A percentile compares a stretch with the other conserved stretches of the same genome.
Evolutionary conservation across 2,888 invertebrate species (phyloP).

Genomic region (Hypselothyrea guttata): DNA sequence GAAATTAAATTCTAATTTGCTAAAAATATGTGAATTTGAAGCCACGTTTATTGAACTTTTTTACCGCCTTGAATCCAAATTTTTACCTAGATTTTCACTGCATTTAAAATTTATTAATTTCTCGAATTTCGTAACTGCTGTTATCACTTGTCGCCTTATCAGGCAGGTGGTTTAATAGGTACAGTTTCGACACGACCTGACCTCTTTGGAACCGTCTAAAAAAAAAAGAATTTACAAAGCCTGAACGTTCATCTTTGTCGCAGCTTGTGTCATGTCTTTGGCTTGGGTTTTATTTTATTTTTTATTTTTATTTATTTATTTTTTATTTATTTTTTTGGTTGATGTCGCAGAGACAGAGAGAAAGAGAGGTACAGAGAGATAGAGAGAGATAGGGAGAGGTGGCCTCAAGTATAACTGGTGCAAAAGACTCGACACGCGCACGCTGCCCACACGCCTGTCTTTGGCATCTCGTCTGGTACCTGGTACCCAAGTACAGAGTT

Average conservation of each 20-base stretch:
- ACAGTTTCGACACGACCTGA: slow-evolving; percentile 75
- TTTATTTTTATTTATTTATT: neutral
- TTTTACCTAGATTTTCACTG: too few species aligned
- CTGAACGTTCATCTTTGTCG: slow-evolving; percentile 38
- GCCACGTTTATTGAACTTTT: too few species aligned
- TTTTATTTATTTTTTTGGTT: neutral
- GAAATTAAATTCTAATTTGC: too few species aligned
- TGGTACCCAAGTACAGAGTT: too few species aligned
- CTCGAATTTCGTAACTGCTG: too few species aligned
- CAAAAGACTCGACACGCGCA: slow-evolving; percentile 57
- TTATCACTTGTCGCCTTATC: too few species aligned
- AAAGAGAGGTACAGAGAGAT: too few species aligned
- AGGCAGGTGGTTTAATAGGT: slow-evolving; percentile 62
- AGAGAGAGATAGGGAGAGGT: too few species aligned
- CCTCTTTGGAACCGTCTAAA: slow-evolving; percentile 34
- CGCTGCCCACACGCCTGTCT: slow-evolving; percentile 52
- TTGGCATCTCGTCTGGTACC: slow-evolving; percentile 4
- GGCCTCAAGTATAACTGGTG: slow-evolving; percentile 66
- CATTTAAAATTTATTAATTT: too few species aligned
- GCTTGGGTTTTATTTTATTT: neutral
- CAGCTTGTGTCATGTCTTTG: slow-evolving; percentile 29
- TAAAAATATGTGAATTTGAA: too few species aligned
- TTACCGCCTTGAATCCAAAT: too few species aligned
- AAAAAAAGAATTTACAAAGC: neutral
- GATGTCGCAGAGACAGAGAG: slow-evolving; percentile 62